These are phyloP conservation scores for Urocynchramus pylzowi DNA, from an alignment of 2,113 vertebrate genomes.

Conservation along the genomic window DNA sequence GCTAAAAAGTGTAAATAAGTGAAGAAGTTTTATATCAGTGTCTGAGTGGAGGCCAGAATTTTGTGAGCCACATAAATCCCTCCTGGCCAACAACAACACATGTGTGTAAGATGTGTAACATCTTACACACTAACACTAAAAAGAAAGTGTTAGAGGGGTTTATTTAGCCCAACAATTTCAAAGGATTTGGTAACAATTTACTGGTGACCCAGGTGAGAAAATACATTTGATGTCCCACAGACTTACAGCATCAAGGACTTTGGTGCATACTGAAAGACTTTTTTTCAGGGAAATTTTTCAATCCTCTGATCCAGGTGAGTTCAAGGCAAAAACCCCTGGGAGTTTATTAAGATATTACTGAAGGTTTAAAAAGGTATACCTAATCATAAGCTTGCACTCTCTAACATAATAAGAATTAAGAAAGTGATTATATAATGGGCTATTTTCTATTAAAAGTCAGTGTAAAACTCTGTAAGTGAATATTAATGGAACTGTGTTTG, in stretches of 20 bases:
- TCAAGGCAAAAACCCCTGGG: neutral
- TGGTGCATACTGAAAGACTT: neutral
- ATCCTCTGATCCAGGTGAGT: neutral
- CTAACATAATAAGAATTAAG: neutral
- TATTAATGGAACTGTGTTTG: neutral
- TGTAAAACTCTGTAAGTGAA: neutral
- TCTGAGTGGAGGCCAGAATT: neutral
- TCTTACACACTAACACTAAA: neutral
- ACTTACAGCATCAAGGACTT: neutral
- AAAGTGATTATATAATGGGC: neutral
- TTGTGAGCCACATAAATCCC: neutral
- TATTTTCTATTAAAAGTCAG: neutral
- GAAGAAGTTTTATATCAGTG: neutral
- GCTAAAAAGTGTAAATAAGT: neutral
- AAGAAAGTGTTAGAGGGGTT: neutral
- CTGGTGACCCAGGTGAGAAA: neutral
- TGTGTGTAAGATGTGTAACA: too few species aligned
- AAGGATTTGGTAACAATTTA: neutral
- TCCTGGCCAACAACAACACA: neutral
- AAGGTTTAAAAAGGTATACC: neutral
- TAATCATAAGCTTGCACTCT: neutral
- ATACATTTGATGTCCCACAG: neutral
- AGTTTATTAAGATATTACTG: neutral
- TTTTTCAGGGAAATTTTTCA: neutral
- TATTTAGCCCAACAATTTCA: neutral